phyloP scores from a whole-genome alignment of 2,797 vertebrate genomes.

The Acanthurus tractus region DNA sequence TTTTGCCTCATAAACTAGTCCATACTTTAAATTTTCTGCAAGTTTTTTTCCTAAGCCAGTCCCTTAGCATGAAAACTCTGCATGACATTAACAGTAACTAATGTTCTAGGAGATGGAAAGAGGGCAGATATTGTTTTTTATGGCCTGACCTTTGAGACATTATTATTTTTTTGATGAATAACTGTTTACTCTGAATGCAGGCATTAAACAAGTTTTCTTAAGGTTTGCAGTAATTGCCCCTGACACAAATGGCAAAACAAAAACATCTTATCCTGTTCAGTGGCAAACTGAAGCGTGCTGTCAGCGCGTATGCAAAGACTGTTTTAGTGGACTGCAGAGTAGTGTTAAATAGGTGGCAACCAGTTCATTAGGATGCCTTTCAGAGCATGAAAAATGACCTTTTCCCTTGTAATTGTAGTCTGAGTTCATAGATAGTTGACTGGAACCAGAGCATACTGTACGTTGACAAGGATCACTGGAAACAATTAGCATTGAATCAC shows the following conservation, averaged over 20 bases:
- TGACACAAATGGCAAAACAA: constrained; percentile 72
- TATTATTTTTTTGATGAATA: constrained; percentile 89
- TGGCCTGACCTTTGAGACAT: constrained; percentile 89
- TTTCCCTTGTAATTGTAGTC: constrained; percentile 84
- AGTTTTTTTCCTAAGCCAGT: constrained; percentile 24
- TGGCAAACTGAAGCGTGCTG: constrained; percentile 64
- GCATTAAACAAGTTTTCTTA: constrained; percentile 80
- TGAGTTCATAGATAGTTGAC: constrained; percentile 83
- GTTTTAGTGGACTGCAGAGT: constrained; percentile 74
- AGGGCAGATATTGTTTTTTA: constrained; percentile 89
- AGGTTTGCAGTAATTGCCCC: constrained; percentile 71
- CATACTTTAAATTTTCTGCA: constrained; percentile 25
- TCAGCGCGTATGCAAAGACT: constrained; percentile 71
- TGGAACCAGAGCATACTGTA: constrained; percentile 78
- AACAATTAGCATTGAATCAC: constrained; percentile 82
- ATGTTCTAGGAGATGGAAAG: constrained; percentile 79
- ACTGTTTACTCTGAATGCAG: constrained; percentile 82
- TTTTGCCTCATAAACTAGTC: constrained; percentile 48
- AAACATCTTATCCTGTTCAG: constrained; percentile 65
- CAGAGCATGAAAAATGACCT: constrained; percentile 87
- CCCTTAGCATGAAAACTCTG: constrained; percentile 65
- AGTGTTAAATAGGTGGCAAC: constrained; percentile 82
- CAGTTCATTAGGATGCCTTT: constrained; percentile 84
- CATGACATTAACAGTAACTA: constrained; percentile 81
- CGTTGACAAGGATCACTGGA: constrained; percentile 84